Percentiles rank a stretch among this genome's conserved stretches.
Evolutionary conservation across 2,113 vertebrate species (phyloP).

Genomic region (Otus sunia): DNA sequence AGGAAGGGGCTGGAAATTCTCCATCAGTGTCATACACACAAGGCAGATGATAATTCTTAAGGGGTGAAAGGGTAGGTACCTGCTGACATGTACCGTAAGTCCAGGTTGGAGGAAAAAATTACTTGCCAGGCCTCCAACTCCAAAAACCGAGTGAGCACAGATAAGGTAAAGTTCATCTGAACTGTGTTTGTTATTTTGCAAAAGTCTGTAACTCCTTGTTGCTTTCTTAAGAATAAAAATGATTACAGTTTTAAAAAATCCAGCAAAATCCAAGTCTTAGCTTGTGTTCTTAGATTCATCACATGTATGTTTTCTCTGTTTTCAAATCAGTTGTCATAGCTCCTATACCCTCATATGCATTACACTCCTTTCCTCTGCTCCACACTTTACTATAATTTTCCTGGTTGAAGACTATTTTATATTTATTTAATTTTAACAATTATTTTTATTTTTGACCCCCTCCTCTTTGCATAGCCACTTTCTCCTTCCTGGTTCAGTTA

Average conservation of each 20-base stretch:
- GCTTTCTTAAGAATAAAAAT: constrained; percentile 45
- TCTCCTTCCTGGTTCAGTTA: background rate
- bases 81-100: background rate
- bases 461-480: background rate
- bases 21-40: background rate
- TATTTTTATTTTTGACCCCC: background rate
- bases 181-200: background rate
- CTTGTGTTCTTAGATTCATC: background rate
- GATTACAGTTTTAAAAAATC: background rate
- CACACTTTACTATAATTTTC: background rate
- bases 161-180: background rate
- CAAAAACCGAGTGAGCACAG: background rate
- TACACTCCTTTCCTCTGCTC: background rate
- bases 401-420: background rate
- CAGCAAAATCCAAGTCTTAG: background rate
- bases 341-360: background rate
- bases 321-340: background rate
- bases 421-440: background rate
- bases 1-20: background rate
- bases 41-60: background rate
- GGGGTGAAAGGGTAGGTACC: background rate
- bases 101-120: background rate
- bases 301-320: background rate
- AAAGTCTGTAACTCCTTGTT: constrained; percentile 7
- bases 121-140: background rate